Base-by-base conservation (phyloP, 2,888 invertebrate species). In the Steinernema hermaphroditum region DNA sequence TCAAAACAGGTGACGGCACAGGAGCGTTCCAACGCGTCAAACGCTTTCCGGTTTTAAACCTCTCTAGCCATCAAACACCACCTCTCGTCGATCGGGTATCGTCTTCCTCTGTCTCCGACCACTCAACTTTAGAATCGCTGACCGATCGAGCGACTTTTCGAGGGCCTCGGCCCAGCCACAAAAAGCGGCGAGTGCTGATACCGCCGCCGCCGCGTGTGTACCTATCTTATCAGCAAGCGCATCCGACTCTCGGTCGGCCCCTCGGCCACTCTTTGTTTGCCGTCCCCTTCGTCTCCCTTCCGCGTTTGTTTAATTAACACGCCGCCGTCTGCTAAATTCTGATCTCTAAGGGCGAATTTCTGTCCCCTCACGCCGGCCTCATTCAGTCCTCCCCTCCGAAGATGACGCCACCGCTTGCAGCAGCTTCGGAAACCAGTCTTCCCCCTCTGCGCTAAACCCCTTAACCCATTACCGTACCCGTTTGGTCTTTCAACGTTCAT, bases 231-330 rank as follows among this genome's bases (percentile, higher is more conserved):
- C 46, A 46, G 9, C 46, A 16, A 4, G 46, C 46, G 9, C 6
- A 19, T 6, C 46, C n/a, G 4, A 4, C 46, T 16, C 43, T 12
- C 43, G 16, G 8, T 41, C 46, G 46, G 9, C 16, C 46, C 4
- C 46, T 46, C 46, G 46, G 22, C 62, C 62, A 62, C n/a, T 32
- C 27, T 27, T 62, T 62, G 62, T 62, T 62, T 62, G 62, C 34
- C 62, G 62, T 62, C 62, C 16, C 16, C 34, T 29, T 14, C 29
- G 34, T 54, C 62, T 37, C 6, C 37, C 62, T 29, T 32, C 62
- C 32, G 2, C 62, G 62, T 29, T 46, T 46, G 46, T 46, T 46
- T 46, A 46, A 46, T 46, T 6, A 46, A 16, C 37, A 37, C 37
- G 37, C 37, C 37, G 37, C 37, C 37, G 37, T 37, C 46, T 46